Evolutionary conservation across 2,113 vertebrate genomes (phyloP).

Genomic region (Pseudois nayaur): DNA sequence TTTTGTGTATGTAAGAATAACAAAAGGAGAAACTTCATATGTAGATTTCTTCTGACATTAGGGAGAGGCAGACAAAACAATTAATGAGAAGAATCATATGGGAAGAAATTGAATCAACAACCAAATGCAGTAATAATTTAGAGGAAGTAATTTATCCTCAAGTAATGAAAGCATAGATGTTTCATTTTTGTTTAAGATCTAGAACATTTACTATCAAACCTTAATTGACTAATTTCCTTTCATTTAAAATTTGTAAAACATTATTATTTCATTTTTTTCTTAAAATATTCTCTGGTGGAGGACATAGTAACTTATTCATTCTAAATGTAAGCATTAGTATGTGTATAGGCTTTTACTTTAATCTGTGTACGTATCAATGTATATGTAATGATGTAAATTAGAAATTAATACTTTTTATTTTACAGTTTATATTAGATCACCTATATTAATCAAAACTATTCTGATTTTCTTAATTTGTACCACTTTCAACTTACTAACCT

Average conservation of each 20-base stretch:
- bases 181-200: background rate
- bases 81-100: background rate
- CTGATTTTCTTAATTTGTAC: background rate
- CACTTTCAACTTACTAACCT: background rate
- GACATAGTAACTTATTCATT: background rate
- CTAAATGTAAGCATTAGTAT: background rate
- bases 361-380: background rate
- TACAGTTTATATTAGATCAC: background rate
- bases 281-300: background rate
- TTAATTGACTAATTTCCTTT: background rate
- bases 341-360: background rate
- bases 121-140: background rate
- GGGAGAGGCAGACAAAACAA: background rate
- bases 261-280: background rate
- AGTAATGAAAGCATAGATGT: background rate
- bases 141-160: background rate
- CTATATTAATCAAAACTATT: background rate
- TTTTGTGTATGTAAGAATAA: background rate
- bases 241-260: background rate
- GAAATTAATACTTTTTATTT: background rate
- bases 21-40: background rate
- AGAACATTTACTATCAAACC: background rate
- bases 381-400: background rate
- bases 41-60: background rate
- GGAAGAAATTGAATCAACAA: background rate